Evolutionary conservation across 2,797 vertebrate species (phyloP), one percentile per base, ranked within the genome.

Genomic region (Cryptoprocta ferox): DNA sequence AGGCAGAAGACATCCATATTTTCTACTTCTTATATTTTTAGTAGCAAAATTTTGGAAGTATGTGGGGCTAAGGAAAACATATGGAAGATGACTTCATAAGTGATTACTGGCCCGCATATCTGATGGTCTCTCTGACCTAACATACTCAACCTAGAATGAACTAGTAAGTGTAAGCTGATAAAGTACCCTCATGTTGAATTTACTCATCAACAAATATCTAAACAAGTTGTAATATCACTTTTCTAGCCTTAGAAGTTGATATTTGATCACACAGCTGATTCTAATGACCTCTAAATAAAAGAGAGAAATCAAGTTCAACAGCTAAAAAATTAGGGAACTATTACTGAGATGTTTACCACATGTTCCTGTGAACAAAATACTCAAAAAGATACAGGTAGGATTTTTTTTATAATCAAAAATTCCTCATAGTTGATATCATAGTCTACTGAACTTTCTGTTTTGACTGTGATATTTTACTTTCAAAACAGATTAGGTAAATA

Each of bases 351-450:
- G 45, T 42, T 85, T 94, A 61, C 59, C 65, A 95, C 35, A 81
- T 89, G 82, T 91, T 92, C 78, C 93, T 68, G 18, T 37, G 0
- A 42, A 89, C 71, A 96, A 97, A 96, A 94, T 50, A 84, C 5
- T 78, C 32, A 88, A 80, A 94, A 80, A 24, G 1, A 82, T 32
- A 59, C 24, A 97, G 76, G 39, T 76, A 18, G 50, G 12, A 88
- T 32, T 87, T 97, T 89, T 92, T 92, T 97, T 89, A 75, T 85
- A 94, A 90, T 94, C 87, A 95, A 42, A 71, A 97, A 96, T 97
- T 95, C 63, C 63, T 97, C 85, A 82, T 8, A 80, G n/a, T 88
- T 95, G 89, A 84, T 56, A 9, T 97, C 86, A 94, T 53, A 73
- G 82, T 73, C 82, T 93, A 66, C n/a, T 94, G 75, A 94, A 70